Percentiles rank a stretch among this genome's conserved stretches.
These are phyloP conservation scores for Coecobrya sp. DNA, from an alignment of 2,888 invertebrate genomes.

Conservation along the genomic window DNA sequence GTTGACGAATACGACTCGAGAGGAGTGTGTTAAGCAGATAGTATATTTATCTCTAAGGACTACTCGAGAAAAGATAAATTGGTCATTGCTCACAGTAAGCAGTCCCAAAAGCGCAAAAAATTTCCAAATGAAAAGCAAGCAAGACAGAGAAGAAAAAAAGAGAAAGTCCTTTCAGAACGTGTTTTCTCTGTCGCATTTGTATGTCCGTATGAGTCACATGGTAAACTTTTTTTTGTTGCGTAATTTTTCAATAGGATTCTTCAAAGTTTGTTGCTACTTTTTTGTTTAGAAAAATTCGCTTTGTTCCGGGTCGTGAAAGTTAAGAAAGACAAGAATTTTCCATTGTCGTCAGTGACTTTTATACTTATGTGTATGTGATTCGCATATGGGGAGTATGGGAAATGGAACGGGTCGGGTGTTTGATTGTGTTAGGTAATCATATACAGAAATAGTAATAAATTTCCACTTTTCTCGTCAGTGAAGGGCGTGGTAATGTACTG, in stretches of 20 bases:
- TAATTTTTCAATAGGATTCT: conserved; percentile 32
- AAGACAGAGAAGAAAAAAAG: neutral
- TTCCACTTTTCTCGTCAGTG: neutral
- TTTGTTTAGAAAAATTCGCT: neutral
- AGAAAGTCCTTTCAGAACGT: neutral
- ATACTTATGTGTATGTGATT: neutral
- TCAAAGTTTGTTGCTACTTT: neutral
- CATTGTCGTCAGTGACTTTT: conserved; percentile 1
- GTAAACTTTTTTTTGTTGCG: neutral
- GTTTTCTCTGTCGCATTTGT: neutral
- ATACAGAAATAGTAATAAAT: conserved; percentile 5
- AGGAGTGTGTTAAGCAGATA: neutral
- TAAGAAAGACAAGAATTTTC: neutral
- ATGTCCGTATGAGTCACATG: neutral
- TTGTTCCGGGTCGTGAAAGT: neutral
- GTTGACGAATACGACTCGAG: neutral
- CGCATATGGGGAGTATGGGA: neutral
- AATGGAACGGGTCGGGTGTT: neutral
- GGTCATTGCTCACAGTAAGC: conserved; percentile 4
- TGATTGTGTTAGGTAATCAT: neutral
- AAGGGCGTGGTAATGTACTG: conserved; percentile 41
- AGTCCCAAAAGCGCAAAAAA: conserved; percentile 8
- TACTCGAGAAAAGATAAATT: neutral
- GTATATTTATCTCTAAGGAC: neutral
- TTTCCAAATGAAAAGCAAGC: conserved; percentile 6